Conservation (phyloP, 1,140 invertebrate species). For the Lepidurus couesii region DNA sequence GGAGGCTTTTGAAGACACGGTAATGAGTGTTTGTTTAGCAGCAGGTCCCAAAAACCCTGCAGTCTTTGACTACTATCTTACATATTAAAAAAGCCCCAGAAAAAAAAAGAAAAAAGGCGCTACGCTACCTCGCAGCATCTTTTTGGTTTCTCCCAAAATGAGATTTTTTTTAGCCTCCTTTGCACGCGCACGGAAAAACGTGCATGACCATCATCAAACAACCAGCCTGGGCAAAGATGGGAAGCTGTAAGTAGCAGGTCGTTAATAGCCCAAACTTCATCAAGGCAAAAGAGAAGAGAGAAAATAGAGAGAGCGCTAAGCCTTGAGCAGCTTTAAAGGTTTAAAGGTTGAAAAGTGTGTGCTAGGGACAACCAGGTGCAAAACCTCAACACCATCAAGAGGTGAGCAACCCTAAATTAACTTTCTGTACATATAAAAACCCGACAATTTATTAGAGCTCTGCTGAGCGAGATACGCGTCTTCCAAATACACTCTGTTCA, state of each 20-base stretch:
- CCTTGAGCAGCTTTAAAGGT: neutral
- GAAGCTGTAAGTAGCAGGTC: constrained; percentile 21
- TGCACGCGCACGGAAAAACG: constrained; percentile 20
- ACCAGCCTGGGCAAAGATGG: constrained; percentile 16
- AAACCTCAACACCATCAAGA: constrained; percentile 17
- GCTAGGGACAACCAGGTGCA: neutral
- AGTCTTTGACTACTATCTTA: constrained; percentile 15
- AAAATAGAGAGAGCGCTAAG: neutral
- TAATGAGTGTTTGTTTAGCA: constrained; percentile 19
- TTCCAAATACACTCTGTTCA: no score
- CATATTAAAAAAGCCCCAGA: neutral
- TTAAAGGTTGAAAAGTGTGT: neutral
- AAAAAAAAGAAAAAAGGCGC: no score
- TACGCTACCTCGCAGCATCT: neutral
- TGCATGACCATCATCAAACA: constrained; percentile 14
- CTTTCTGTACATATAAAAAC: neutral
- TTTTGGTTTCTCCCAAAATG: neutral
- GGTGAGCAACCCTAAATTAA: constrained; percentile 3
- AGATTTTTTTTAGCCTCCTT: neutral
- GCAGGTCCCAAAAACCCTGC: constrained; percentile 17
- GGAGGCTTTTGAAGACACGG: neutral
- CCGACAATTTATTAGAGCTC: neutral
- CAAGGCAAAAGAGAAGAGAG: neutral
- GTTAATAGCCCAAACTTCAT: constrained; percentile 19
- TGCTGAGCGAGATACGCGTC: no score